Evolutionary conservation across 1,140 invertebrate species (phyloP).

Genomic region (Platyura marginata): DNA sequence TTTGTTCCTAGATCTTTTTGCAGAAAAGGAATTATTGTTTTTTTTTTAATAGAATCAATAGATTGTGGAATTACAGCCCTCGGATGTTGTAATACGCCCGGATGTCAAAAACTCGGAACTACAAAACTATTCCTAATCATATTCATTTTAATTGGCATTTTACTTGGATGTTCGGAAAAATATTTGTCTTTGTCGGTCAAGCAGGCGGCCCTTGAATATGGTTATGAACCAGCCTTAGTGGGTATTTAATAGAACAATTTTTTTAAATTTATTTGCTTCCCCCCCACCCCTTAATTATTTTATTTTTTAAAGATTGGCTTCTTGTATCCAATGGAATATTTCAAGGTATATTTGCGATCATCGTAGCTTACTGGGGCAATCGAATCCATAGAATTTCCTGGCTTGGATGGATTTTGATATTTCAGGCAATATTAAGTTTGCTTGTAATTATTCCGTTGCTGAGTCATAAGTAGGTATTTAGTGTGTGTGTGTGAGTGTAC

Average conservation of each 20-base stretch:
- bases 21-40: too few species aligned
- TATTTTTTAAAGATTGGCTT: slow-evolving; percentile 32
- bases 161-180: slow-evolving; percentile 31
- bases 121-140: slow-evolving; percentile 29
- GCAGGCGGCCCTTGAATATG: slow-evolving; percentile 29
- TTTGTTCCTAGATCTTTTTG: too few species aligned
- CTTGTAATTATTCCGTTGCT: slow-evolving; percentile 36
- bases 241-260: slow-evolving; percentile 18
- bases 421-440: slow-evolving; percentile 31
- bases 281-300: neutral
- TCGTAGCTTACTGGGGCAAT: slow-evolving; percentile 36
- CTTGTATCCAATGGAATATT: slow-evolving; percentile 31
- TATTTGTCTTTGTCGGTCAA: slow-evolving; percentile 36
- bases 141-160: slow-evolving; percentile 27
- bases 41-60: slow-evolving; percentile 24
- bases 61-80: slow-evolving; percentile 37
- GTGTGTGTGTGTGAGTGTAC: neutral
- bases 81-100: slow-evolving; percentile 29
- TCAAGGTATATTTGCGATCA: slow-evolving; percentile 29
- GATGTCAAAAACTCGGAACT: slow-evolving; percentile 35
- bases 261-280: neutral
- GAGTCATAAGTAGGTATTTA: slow-evolving; percentile 19
- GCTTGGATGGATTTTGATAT: slow-evolving; percentile 33
- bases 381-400: slow-evolving; percentile 36
- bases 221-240: slow-evolving; percentile 26